Conservation (phyloP, 2,113 vertebrate genomes). For the Sylvietta virens region DNA sequence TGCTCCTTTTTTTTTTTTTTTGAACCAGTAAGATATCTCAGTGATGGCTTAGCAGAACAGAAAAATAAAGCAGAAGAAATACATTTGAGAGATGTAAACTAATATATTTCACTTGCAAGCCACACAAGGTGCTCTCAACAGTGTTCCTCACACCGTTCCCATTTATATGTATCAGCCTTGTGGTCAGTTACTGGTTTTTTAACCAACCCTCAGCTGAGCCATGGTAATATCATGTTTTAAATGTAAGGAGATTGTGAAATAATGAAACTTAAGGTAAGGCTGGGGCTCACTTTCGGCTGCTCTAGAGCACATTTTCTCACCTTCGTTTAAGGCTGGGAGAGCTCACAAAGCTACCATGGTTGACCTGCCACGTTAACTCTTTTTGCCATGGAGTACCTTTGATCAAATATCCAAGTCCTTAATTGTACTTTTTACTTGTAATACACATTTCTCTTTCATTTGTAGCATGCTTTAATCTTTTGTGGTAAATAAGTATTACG, state of each 20-base stretch:
- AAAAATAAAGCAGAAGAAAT: not conserved
- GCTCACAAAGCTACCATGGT: not conserved
- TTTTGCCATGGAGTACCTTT: not conserved
- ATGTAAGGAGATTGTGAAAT: not conserved
- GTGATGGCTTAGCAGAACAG: not conserved
- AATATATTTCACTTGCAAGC: not conserved
- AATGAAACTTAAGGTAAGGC: not conserved
- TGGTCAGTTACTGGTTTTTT: not conserved
- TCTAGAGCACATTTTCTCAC: not conserved
- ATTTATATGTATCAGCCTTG: not conserved
- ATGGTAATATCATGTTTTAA: not conserved
- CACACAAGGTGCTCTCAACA: fast-evolving
- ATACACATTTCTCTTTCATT: not conserved
- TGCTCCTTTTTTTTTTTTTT: not conserved
- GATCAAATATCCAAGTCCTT: not conserved
- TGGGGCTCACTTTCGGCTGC: not conserved
- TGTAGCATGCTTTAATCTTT: not conserved
- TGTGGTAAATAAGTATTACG: not conserved
- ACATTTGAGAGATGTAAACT: not conserved
- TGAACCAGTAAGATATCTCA: not conserved
- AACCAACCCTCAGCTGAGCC: not conserved
- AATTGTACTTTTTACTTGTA: not conserved
- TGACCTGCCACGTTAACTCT: not conserved
- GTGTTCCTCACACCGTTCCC: not conserved
- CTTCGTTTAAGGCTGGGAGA: not conserved